Evolutionary conservation across 2,113 vertebrate species (phyloP), one percentile per base, ranked within the genome.

Genomic region (Bufo bufo): DNA sequence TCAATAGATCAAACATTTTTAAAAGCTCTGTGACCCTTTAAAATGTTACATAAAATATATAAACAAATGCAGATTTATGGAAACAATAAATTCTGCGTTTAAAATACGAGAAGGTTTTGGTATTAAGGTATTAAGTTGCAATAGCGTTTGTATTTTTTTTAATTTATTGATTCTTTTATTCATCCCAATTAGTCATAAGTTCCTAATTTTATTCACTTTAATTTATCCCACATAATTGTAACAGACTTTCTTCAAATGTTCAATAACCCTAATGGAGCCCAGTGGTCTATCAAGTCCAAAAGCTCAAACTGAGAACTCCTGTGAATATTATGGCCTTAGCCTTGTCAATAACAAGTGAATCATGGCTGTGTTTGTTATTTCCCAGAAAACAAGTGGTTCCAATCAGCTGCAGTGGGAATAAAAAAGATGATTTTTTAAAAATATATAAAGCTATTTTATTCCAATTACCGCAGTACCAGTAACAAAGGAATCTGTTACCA

Each of bases 281-380:
- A 52, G 81, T 83, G 45, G 81, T 69, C 49, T 83, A 66, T 83
- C 81, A 52, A 63, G 61, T 65, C 81, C 61, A 83, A 83, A 50
- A 83, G 81, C 61, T 69, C 81, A 66, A 69, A 83, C 81, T 69
- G 81, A 66, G 61, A 83, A 83, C 61, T 83, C 81, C 61, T 82
- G 81, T 69, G 63, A 69, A 83, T 69, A 69, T 54, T 83, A 63
- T 69, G 43, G 81, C 47, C 63, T 83, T 16, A 66, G 81, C 61
- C 63, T 4, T 69, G 81, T 83, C 81, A 83, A 83, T 83, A 83
- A 83, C 63, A 69, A n/a, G 61, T 50, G 81, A n/a, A 47, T 52
- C 19, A 17, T 66, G 49, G 63, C 63, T 4, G 61, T 49, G 69
- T 83, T 83, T 69, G 11, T 83, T 83, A 33, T 66, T 50, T 23